Evolutionary conservation across 1,140 invertebrate genomes (phyloP).

Genomic region (Eupristina koningsbergeri): DNA sequence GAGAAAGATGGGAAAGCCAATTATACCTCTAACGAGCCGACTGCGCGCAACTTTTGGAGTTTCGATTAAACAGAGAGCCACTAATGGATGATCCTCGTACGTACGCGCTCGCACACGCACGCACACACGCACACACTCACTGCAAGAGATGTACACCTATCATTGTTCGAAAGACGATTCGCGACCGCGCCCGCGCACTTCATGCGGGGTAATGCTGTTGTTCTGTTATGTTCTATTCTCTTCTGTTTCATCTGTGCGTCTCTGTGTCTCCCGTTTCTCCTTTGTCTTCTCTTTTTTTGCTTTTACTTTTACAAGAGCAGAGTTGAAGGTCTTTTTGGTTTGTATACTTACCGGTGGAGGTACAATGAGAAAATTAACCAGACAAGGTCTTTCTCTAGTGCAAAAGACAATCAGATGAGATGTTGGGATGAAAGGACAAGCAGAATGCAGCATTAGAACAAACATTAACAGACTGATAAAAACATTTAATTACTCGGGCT

Average conservation of each 20-base stretch:
- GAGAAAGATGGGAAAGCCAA: constrained; percentile 37
- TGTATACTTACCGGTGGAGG: not conserved
- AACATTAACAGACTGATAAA: not conserved
- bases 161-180: constrained; percentile 31
- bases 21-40: constrained; percentile 47
- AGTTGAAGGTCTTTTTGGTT: not conserved
- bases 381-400: not conserved
- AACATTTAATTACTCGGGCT: constrained; percentile 32
- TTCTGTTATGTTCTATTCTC: no score
- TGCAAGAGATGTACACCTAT: constrained; percentile 14
- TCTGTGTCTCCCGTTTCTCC: not conserved
- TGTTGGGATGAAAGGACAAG: not conserved
- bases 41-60: constrained; percentile 47
- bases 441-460: constrained; percentile 12
- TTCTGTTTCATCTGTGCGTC: not conserved
- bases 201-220: constrained; percentile 33
- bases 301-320: not conserved
- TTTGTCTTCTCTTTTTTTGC: constrained; percentile 10
- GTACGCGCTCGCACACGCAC: not conserved
- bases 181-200: not conserved
- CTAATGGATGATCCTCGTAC: constrained; percentile 50
- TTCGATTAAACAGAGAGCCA: constrained; percentile 49
- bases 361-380: constrained; percentile 46
- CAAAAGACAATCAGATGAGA: constrained; percentile 19
- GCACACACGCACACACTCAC: not conserved